Evolutionary conservation across 2,888 invertebrate species (phyloP).

Genomic region (Meliscaeva auricollis): DNA sequence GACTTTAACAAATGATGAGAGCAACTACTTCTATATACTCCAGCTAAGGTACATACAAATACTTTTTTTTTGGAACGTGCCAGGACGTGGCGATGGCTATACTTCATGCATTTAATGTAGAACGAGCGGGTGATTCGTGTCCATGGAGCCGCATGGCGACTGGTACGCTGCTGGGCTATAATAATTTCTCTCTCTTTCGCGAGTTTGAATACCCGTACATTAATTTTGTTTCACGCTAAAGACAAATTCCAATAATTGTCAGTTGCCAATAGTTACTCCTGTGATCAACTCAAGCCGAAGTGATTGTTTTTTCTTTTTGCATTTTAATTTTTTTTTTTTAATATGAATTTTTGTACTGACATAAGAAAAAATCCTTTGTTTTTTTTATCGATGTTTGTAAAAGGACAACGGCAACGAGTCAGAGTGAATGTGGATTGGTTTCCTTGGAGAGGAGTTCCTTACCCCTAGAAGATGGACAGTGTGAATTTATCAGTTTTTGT

Average conservation of each 20-base stretch:
- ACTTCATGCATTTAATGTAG: slow-evolving; percentile 38
- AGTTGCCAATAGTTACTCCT: slow-evolving; percentile 72
- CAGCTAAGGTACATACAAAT: background rate
- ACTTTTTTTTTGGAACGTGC: slow-evolving; percentile 63
- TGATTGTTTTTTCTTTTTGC: slow-evolving; percentile 10
- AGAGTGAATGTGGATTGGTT: background rate
- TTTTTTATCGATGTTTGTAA: slow-evolving; percentile 23
- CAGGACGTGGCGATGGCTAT: slow-evolving; percentile 66
- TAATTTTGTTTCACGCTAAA: slow-evolving; percentile 74
- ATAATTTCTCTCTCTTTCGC: slow-evolving; percentile 59
- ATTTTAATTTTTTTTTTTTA: background rate
- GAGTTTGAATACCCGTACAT: slow-evolving; percentile 47
- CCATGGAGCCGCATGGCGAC: slow-evolving; percentile 73
- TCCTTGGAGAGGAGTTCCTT: slow-evolving; percentile 10
- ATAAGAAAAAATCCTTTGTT: slow-evolving; percentile 16
- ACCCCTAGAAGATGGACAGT: background rate
- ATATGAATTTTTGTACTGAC: background rate
- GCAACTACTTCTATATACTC: slow-evolving; percentile 12
- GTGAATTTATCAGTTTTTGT: background rate
- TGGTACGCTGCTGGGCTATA: slow-evolving; percentile 72
- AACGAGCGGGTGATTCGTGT: slow-evolving; percentile 62
- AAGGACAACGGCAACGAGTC: background rate
- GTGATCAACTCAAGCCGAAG: slow-evolving; percentile 62
- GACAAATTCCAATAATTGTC: slow-evolving; percentile 73
- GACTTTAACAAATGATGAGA: slow-evolving; percentile 42